A percentile compares a stretch with the other conserved stretches of the same genome.
These are phyloP conservation scores for Pogonus chalceus DNA, from an alignment of 1,140 invertebrate species.

Conservation along the genomic window DNA sequence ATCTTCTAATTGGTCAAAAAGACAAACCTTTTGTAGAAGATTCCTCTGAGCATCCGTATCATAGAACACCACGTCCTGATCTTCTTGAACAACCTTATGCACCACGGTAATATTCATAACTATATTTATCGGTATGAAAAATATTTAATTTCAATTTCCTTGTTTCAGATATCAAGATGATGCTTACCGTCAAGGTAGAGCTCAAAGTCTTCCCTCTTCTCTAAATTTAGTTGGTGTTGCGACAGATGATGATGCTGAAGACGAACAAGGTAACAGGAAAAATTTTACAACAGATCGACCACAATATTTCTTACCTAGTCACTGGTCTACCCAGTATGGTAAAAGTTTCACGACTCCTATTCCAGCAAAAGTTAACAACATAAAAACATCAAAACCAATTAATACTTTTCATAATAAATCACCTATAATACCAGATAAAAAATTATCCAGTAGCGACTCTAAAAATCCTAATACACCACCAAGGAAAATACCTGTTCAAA, in stretches of 20 bases:
- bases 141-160: too few relatives aligned
- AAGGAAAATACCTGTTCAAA: background rate
- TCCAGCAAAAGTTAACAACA: slow-evolving; percentile 7
- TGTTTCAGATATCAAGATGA: background rate
- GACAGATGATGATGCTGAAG: slow-evolving; percentile 14
- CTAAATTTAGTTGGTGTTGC: slow-evolving; percentile 23
- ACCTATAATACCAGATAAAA: too few relatives aligned
- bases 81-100: slow-evolving; percentile 42
- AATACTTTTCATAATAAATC: too few relatives aligned
- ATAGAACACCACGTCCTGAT: slow-evolving; percentile 52
- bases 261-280: background rate
- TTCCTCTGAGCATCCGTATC: slow-evolving; percentile 40
- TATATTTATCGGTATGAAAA: too few relatives aligned
- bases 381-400: background rate
- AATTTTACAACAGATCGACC: slow-evolving; percentile 16
- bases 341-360: slow-evolving; percentile 1
- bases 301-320: slow-evolving; percentile 27
- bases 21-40: slow-evolving; percentile 59
- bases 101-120: too few relatives aligned
- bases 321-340: slow-evolving; percentile 26
- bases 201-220: slow-evolving; percentile 3
- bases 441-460: background rate
- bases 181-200: slow-evolving; percentile 13
- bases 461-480: background rate
- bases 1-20: slow-evolving; percentile 56